Percentiles rank a stretch among this genome's conserved stretches.
Conservation (phyloP, 2,888 invertebrate genomes). For the Megamerina dolium region DNA sequence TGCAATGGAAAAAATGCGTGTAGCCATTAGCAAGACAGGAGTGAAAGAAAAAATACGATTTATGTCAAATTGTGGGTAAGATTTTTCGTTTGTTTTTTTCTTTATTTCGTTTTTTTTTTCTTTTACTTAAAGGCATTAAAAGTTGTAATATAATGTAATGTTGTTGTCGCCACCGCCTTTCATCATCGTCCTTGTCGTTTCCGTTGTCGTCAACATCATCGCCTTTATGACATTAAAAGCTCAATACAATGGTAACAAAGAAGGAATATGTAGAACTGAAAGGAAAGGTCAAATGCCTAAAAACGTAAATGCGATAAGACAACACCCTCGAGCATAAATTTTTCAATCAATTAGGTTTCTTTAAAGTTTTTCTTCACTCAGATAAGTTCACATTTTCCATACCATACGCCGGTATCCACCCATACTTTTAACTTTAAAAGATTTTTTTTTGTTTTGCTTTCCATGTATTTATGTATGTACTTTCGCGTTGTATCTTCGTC, state of each 20-base stretch:
- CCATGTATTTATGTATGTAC: no score
- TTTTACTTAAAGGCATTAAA: slow-evolving; percentile 29
- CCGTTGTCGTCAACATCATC: background rate
- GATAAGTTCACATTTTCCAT: no score
- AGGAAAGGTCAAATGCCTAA: slow-evolving; percentile 24
- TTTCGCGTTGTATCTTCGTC: no score
- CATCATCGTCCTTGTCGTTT: background rate
- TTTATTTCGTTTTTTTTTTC: no score
- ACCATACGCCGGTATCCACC: background rate
- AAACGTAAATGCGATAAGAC: slow-evolving; percentile 20
- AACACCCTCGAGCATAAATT: slow-evolving; percentile 37
- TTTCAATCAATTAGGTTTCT: slow-evolving; percentile 48
- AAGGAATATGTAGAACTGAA: no score
- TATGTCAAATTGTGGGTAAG: slow-evolving; percentile 22
- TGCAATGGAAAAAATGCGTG: slow-evolving; percentile 7
- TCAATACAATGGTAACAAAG: slow-evolving; percentile 2
- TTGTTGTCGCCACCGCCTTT: slow-evolving; percentile 22
- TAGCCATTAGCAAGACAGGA: slow-evolving; percentile 20
- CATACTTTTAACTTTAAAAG: slow-evolving; percentile 14
- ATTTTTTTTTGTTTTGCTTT: slow-evolving; percentile 9
- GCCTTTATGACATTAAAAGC: slow-evolving; percentile 30
- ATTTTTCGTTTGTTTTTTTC: slow-evolving; percentile 6
- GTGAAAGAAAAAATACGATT: slow-evolving; percentile 21
- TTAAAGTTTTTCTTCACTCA: slow-evolving; percentile 30
- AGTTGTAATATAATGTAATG: slow-evolving; percentile 37